phyloP scores from a whole-genome alignment of 1,140 invertebrate genomes.

The Micrasema minimum region DNA sequence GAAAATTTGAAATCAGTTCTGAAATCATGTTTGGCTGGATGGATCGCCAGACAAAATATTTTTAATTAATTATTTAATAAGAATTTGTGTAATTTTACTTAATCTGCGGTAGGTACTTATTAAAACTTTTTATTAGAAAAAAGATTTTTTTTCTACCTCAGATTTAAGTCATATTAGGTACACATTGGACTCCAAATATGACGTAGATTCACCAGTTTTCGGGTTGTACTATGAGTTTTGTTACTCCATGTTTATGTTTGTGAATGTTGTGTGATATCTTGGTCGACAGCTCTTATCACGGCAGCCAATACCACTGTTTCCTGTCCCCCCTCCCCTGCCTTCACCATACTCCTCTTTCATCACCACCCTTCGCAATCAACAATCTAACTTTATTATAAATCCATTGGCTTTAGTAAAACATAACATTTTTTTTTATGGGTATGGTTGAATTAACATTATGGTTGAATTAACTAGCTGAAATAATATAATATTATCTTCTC shows the following conservation, averaged over 20 bases:
- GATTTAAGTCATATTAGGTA: no score
- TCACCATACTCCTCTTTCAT: neutral
- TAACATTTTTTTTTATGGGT: neutral
- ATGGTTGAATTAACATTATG: neutral
- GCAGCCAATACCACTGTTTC: constrained; percentile 29
- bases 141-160: neutral
- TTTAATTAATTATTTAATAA: neutral
- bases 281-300: constrained; percentile 25
- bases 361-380: no score
- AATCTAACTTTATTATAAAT: no score
- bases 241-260: neutral
- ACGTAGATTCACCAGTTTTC: no score
- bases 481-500: neutral
- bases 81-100: no score
- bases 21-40: no score
- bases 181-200: no score
- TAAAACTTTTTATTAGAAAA: neutral
- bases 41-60: neutral
- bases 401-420: no score
- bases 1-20: no score
- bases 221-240: no score
- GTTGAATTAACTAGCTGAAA: neutral
- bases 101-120: no score
- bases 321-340: constrained; percentile 8
- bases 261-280: constrained; percentile 16